Evolutionary conservation across 2,888 invertebrate species (phyloP), one percentile per base, ranked within the genome.

Genomic region (Yponomeuta plumbellus): DNA sequence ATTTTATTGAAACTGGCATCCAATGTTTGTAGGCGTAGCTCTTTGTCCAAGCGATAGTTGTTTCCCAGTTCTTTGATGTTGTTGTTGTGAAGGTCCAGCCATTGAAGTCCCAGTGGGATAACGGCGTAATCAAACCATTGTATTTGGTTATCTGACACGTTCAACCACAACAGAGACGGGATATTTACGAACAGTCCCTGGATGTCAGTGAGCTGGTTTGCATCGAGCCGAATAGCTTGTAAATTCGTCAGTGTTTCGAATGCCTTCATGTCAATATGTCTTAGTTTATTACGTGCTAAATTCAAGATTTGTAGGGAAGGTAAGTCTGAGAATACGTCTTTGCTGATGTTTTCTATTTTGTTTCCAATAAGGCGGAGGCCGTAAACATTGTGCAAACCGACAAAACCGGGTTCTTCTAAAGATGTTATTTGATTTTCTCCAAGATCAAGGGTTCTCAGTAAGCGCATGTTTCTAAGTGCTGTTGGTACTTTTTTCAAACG

Each of bases 1-100:
- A 98, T 92, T 84, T 95, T 95, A 91, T 98, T 98, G 83, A 96
- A 97, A 82, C 97, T 97, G n/a, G 95, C 96, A 79, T 98, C 97
- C 72, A 98, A 90, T 63, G 96, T 97, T 86, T 96, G 95, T 67
- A 98, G 90, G 44, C 94, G 93, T 59, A 97, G 88, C 76, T 96
- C 94, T 76, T 93, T 92, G 75, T 95, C 95, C 69, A 95, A 80
- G 52, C 93, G 93, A 75, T 94, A 94, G 71, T 94, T 94, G 80
- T 96, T 96, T 67, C 96, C 95, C 62, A 98, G 89, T 78, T 96
- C 95, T 72, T 92, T 92, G 72, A 98, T 94, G 76, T 94, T 94
- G 88, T 98, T 98, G 83, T 96, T 96, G 81, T 97, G 97, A 77
- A 98, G 92, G 88, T 98, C 97, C 71, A 98, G 89, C 96, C 97